Evolutionary conservation across 2,797 vertebrate species (phyloP), one percentile per base, ranked within the genome.

Genomic region (Amniataba percoides): DNA sequence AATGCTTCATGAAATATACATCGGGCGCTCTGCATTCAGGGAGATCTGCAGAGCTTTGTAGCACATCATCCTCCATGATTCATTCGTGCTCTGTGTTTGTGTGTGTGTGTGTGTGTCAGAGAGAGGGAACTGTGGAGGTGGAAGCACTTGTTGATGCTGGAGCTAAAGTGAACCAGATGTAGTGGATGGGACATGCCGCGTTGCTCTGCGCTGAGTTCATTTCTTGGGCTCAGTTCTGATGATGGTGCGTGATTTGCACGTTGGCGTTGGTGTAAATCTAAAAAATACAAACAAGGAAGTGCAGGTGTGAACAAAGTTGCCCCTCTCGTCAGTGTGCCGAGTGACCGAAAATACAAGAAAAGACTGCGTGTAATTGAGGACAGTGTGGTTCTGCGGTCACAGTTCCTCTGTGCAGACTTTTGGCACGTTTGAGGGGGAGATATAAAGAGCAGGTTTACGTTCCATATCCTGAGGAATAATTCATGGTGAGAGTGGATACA

Each of bases 121-220:
- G 64, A 21, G 51, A 45, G 64, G 57, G 59, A 45, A 25, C 65
- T 51, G 66, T 78, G 78, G 86, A 85, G 85, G 87, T 91, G 84
- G 89, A 93, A 84, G 90, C 85, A 85, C 93, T 92, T 89, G 87
- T 90, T 93, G 92, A 93, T 92, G 86, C 80, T 90, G 81, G 69
- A 84, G 87, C 87, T 95, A 95, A 95, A 95, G 89, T 88, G 91
- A 95, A 94, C 89, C 95, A 96, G 94, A 96, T 96, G 95, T 94
- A 81, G 77, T 75, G 87, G 88, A 92, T 78, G 89, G 93, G 92
- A 88, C 85, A 75, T 60, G 73, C 82, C 68, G 93, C 91, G 75
- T 94, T 87, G 76, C 93, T 94, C 72, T 46, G 84, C 48, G 49
- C 91, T 95, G 93, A 95, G 92, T 87, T 95, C 81, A 95, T 89